Conservation (phyloP, 2,888 invertebrate genomes). For the Drosophila demipolita region DNA sequence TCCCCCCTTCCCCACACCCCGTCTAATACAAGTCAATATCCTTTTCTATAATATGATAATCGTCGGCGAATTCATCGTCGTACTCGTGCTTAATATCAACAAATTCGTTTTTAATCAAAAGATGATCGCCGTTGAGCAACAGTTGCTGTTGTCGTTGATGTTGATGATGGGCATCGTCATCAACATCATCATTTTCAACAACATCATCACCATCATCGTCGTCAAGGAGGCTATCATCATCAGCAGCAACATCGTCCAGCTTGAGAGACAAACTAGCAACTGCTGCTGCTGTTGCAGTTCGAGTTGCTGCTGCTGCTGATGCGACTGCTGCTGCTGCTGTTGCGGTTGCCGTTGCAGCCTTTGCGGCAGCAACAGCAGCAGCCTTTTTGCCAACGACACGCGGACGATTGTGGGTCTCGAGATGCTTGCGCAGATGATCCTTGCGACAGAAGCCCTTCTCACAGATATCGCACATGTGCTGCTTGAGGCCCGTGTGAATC, state of each 20-base stretch:
- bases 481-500: conserved; percentile 92
- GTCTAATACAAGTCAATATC: conserved; percentile 72
- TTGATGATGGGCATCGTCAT: conserved; percentile 47
- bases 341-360: conserved; percentile 29
- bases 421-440: conserved; percentile 96
- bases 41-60: conserved; percentile 71
- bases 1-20: too few relatives aligned
- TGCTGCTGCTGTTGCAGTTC: conserved; percentile 1
- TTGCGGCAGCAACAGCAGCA: conserved; percentile 49
- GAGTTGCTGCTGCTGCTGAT: conserved; percentile 1
- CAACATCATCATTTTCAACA: conserved; percentile 51
- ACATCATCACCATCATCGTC: conserved; percentile 55
- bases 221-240: conserved; percentile 67
- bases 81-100: conserved; percentile 63
- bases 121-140: conserved; percentile 40
- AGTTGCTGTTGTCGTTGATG: conserved; percentile 42
- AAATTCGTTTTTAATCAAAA: conserved; percentile 64
- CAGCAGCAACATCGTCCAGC: conserved; percentile 65
- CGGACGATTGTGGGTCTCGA: conserved; percentile 90
- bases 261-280: conserved; percentile 25
- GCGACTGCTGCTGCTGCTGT: conserved; percentile 4
- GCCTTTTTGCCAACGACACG: conserved; percentile 59
- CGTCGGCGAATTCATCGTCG: conserved; percentile 64
- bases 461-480: conserved; percentile 92
- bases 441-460: conserved; percentile 95